Conservation (phyloP, 2,888 invertebrate species). For the Melieria picta region DNA sequence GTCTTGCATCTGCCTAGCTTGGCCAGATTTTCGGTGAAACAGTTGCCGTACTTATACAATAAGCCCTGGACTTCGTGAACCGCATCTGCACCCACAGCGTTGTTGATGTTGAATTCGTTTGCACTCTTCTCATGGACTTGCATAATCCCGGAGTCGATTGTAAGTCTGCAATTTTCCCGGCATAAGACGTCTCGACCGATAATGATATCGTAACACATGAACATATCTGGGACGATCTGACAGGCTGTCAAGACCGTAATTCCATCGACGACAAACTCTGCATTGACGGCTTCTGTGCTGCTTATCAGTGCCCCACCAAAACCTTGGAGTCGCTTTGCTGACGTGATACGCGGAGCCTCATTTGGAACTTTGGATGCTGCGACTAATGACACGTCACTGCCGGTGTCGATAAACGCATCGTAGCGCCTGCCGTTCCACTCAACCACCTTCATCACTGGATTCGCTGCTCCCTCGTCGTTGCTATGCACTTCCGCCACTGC, state of each 20-base stretch:
- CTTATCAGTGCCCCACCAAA: conserved; percentile 36
- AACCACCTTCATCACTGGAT: conserved; percentile 10
- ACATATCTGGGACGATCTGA: conserved; percentile 36
- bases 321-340: conserved; percentile 26
- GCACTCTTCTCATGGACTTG: conserved; percentile 22
- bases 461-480: neutral
- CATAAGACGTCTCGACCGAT: conserved; percentile 38
- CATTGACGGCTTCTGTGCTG: conserved; percentile 9
- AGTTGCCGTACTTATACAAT: conserved; percentile 28
- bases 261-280: conserved; percentile 15
- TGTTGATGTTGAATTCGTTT: neutral
- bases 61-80: neutral
- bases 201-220: conserved; percentile 28
- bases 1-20: conserved; percentile 35
- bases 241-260: conserved; percentile 19
- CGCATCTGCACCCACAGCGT: neutral
- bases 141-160: conserved; percentile 34
- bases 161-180: conserved; percentile 23
- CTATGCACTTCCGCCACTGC: conserved; percentile 9
- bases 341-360: neutral
- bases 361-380: conserved; percentile 3
- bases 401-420: conserved; percentile 7
- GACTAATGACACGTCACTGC: conserved; percentile 15
- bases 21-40: conserved; percentile 36
- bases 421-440: conserved; percentile 1